phyloP scores from a whole-genome alignment of 2,113 vertebrate genomes.

The Ciconia boyciana region DNA sequence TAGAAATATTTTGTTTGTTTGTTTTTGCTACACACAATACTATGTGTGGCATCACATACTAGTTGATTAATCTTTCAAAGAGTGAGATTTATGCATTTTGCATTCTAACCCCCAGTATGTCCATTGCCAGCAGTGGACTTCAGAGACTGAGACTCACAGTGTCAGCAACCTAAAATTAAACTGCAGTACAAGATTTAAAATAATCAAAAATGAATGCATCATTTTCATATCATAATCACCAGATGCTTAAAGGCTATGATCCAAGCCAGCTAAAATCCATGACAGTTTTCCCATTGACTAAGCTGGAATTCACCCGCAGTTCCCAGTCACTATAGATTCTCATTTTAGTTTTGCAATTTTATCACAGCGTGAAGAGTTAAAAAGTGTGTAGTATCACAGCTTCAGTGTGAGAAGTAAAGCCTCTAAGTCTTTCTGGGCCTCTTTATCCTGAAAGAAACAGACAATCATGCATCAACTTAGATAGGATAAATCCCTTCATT shows the following conservation, averaged over 20 bases:
- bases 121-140: constrained; percentile 64
- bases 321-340: neutral
- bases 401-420: constrained; percentile 76
- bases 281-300: neutral
- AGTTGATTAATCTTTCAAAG: neutral
- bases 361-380: constrained; percentile 14
- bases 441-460: constrained; percentile 81
- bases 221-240: neutral
- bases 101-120: neutral
- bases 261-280: neutral
- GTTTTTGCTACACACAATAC: constrained; percentile 11
- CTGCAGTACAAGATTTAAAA: constrained; percentile 19
- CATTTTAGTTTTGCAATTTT: neutral
- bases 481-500: constrained; percentile 23
- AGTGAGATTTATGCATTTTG: neutral
- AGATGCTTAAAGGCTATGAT: neutral
- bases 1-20: constrained; percentile 26
- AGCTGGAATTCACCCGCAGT: neutral
- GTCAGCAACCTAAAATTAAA: constrained; percentile 23
- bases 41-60: neutral
- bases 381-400: constrained; percentile 60
- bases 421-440: constrained; percentile 86
- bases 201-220: neutral
- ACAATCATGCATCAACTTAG: constrained; percentile 36
- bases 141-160: constrained; percentile 30